Percentiles rank a stretch among this genome's conserved stretches.
phyloP scores from a whole-genome alignment of 1,140 invertebrate genomes.

The Berghia stephanieae region DNA sequence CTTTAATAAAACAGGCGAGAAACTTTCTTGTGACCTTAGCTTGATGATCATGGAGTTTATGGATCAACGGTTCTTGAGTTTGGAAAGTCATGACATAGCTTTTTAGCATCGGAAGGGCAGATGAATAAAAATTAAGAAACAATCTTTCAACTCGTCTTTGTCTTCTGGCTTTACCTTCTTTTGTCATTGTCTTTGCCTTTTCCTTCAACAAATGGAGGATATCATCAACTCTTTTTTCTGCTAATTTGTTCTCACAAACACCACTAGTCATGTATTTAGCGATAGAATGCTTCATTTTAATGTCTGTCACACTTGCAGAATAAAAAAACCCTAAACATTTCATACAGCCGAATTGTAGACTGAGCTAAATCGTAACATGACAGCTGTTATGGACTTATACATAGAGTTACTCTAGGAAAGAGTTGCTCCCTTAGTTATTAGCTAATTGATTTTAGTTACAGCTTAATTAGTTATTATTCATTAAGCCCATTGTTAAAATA shows the following conservation, averaged over 20 bases:
- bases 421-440: too few species aligned
- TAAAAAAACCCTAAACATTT: slow-evolving; percentile 39
- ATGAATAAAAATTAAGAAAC: slow-evolving; percentile 20
- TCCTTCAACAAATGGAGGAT: neutral
- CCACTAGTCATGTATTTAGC: neutral
- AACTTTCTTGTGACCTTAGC: slow-evolving; percentile 17
- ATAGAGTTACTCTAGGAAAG: too few species aligned
- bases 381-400: too few species aligned
- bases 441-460: too few species aligned
- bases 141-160: slow-evolving; percentile 28
- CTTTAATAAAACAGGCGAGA: slow-evolving; percentile 31
- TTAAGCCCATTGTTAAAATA: too few species aligned
- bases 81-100: slow-evolving; percentile 31
- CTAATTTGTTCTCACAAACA: too few species aligned
- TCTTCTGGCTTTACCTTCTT: slow-evolving; percentile 12
- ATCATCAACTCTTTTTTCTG: neutral
- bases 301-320: slow-evolving; percentile 19
- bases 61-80: slow-evolving; percentile 30
- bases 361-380: slow-evolving; percentile 40
- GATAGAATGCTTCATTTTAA: neutral
- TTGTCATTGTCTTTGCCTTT: slow-evolving; percentile 30
- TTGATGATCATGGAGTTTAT: slow-evolving; percentile 33
- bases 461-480: too few species aligned
- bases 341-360: slow-evolving; percentile 32
- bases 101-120: slow-evolving; percentile 23